Evolutionary conservation across 2,888 invertebrate genomes (phyloP), one percentile per base, ranked within the genome.

Genomic region (Noctua fimbriata): DNA sequence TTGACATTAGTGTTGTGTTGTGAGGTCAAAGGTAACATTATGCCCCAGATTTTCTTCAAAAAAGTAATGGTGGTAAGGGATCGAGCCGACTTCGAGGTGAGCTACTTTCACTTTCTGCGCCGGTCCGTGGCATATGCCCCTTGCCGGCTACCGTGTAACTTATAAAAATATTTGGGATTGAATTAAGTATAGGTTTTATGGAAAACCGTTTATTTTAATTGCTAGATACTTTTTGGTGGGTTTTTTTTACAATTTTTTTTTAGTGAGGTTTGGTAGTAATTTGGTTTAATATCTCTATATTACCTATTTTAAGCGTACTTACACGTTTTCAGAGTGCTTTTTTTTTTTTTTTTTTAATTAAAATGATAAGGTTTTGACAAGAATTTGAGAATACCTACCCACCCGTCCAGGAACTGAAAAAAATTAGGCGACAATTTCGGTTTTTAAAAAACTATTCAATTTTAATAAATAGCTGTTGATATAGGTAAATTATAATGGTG

Each of bases 1-100:
- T 85, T 74, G 71, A 80, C 76, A 80, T 83, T 85, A 81, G 88
- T 89, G 84, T 79, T 86, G 89, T 89, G 81, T 78, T 79, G 83
- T 87, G 74, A 79, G 73, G 85, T 94, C 90, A 83, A 88, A 94
- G 92, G 93, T 94, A 94, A 92, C 93, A 94, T 82, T 90, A 97
- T 97, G 96, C 96, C 96, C 92, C 96, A 96, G 95, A 95, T 97
- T 94, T 97, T 96, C 95, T 97, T 97, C 91, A 96, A 96, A 96
- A 97, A 96, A 94, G 96, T 97, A 85, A 96, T 97, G 96, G 95
- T 96, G 91, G 94, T 97, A 89, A 93, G 93, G 93, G 96, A 96
- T 81, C 96, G 95, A 87, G 94, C 93, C 85, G 90, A 94, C 90
- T 94, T 93, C 95, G 96, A 97, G 96, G 96, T 97, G 89, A 96